Evolutionary conservation across 2,797 vertebrate genomes (phyloP).

Genomic region (Arrhamphus sclerolepis): DNA sequence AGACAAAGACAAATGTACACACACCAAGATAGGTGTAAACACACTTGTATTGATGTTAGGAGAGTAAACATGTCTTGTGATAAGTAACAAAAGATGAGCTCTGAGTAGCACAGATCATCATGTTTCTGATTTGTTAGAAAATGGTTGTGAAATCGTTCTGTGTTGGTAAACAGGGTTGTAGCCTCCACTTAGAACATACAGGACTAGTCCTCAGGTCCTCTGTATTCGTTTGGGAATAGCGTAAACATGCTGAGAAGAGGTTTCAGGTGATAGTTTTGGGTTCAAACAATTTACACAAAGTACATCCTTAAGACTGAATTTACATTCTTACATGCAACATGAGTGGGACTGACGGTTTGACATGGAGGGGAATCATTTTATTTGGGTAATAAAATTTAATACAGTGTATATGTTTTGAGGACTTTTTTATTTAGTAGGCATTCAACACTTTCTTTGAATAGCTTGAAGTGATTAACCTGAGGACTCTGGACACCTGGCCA

Average conservation of each 20-base stretch:
- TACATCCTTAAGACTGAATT: too few relatives aligned
- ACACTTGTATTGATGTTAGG: constrained; percentile 10
- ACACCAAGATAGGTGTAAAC: neutral
- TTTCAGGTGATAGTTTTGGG: neutral
- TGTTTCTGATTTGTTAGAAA: constrained; percentile 9
- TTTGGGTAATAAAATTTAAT: too few relatives aligned
- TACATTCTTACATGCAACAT: too few relatives aligned
- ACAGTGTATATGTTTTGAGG: too few relatives aligned
- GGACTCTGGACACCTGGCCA: neutral
- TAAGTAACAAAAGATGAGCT: constrained; percentile 37
- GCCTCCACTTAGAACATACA: neutral
- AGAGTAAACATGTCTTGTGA: constrained; percentile 45
- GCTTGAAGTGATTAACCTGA: neutral
- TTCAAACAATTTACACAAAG: too few relatives aligned
- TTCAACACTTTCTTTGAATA: too few relatives aligned
- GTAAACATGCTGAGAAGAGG: neutral
- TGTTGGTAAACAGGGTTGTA: constrained; percentile 28
- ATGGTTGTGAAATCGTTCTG: constrained; percentile 32
- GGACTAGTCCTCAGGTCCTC: neutral
- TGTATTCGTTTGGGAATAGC: neutral
- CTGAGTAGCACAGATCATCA: constrained; percentile 8
- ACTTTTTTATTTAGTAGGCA: too few relatives aligned
- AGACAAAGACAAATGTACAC: constrained; percentile 9
- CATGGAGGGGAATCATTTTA: too few relatives aligned
- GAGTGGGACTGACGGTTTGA: too few relatives aligned